phyloP scores from a whole-genome alignment of 2,888 invertebrate genomes.

The Eulithis prunata region DNA sequence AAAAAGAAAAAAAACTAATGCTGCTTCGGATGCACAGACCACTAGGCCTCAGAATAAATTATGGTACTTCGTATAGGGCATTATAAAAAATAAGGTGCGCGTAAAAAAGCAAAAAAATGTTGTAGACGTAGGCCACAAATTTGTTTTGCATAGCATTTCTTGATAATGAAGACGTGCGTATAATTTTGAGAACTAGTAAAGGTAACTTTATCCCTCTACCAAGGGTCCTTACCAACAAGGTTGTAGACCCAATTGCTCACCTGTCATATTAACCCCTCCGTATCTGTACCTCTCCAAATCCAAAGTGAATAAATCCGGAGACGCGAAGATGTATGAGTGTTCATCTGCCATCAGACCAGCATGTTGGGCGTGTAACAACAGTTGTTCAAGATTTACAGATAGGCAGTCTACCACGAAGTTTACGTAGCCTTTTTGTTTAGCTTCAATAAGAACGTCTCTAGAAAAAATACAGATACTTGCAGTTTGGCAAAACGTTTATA shows the following conservation, averaged over 20 bases:
- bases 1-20: no score
- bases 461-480: constrained; percentile 37
- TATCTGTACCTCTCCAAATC: constrained; percentile 90
- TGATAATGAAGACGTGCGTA: no score
- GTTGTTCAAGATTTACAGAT: constrained; percentile 73
- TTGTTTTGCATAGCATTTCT: no score
- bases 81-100: no score
- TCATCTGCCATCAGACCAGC: constrained; percentile 92
- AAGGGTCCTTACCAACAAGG: background rate
- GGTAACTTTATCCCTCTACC: no score
- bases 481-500: no score
- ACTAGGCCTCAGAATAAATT: no score
- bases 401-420: constrained; percentile 92
- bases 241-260: constrained; percentile 53
- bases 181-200: no score
- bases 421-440: constrained; percentile 87
- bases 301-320: constrained; percentile 91
- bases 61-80: no score
- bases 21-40: no score
- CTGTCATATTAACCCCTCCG: constrained; percentile 93
- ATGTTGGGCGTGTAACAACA: constrained; percentile 89
- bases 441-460: constrained; percentile 87
- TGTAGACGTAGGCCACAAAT: no score
- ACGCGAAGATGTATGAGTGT: constrained; percentile 90
- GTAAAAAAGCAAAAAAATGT: no score